Percentiles rank a stretch among this genome's conserved stretches.
phyloP scores from a whole-genome alignment of 2,113 vertebrate species.

The Platycercus adscitus region DNA sequence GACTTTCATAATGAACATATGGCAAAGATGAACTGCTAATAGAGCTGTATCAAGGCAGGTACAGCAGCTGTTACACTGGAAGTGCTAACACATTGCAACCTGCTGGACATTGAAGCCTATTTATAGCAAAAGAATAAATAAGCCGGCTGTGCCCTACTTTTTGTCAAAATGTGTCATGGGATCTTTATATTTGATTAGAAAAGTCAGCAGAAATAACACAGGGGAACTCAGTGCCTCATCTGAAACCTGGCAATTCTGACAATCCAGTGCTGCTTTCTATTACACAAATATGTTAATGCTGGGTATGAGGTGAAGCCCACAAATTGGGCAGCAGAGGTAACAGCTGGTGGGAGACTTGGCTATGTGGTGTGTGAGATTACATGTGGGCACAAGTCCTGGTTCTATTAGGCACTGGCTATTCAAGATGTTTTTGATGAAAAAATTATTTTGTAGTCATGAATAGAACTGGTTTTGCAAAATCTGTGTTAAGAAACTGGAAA shows the following conservation, averaged over 20 bases:
- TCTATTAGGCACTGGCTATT: background rate
- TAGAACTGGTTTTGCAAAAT: background rate
- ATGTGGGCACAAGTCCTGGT: background rate
- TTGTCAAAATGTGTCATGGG: constrained; percentile 49
- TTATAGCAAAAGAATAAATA: constrained; percentile 66
- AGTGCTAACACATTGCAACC: constrained; percentile 11
- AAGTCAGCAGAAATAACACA: constrained; percentile 44
- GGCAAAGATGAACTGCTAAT: background rate
- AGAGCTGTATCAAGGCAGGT: background rate
- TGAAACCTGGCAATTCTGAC: background rate
- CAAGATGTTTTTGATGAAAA: background rate
- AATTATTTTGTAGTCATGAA: background rate
- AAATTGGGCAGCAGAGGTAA: background rate
- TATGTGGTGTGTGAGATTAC: background rate
- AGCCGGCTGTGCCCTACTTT: constrained; percentile 56
- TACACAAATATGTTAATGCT: background rate
- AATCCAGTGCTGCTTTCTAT: background rate
- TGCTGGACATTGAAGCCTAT: constrained; percentile 49
- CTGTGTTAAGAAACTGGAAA: background rate
- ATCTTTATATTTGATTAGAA: constrained; percentile 58
- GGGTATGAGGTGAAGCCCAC: background rate
- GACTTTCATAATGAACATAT: background rate
- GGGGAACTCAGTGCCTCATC: background rate
- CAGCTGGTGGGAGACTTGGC: background rate
- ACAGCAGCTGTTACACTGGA: background rate